phyloP scores from a whole-genome alignment of 35 echinoderm and acorn worm species.

The Lytechinus variegatus region DNA sequence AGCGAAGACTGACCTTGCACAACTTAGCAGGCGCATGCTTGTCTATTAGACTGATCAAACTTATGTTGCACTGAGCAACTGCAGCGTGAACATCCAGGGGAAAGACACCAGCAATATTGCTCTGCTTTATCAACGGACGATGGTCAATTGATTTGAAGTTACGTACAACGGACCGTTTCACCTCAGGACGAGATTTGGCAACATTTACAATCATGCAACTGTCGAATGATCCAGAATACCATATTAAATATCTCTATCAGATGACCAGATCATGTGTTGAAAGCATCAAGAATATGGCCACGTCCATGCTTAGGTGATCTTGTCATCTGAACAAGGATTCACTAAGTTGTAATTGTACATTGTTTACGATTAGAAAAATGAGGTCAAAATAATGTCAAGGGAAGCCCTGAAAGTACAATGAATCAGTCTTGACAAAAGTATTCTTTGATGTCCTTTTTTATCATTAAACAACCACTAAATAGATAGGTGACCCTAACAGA shows the following conservation, averaged over 20 bases:
- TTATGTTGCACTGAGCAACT: background rate
- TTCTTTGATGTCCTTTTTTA: too few species aligned
- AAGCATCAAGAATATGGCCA: background rate
- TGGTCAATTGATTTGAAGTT: conserved; percentile 12
- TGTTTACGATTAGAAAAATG: too few species aligned
- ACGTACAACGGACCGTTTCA: background rate
- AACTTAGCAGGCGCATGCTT: background rate
- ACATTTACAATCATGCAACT: background rate
- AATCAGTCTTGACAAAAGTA: too few species aligned
- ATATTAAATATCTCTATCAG: background rate
- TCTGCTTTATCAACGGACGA: background rate
- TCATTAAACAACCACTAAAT: too few species aligned
- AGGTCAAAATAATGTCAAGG: too few species aligned
- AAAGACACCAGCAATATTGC: background rate
- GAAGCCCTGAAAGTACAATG: too few species aligned
- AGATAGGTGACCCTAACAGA: too few species aligned
- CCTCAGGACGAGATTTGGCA: background rate
- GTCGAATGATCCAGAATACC: background rate
- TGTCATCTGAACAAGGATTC: too few species aligned
- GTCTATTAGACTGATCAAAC: background rate
- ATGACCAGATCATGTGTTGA: background rate
- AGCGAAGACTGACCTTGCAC: conserved; percentile 26
- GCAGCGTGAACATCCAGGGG: too few species aligned
- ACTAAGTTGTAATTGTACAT: too few species aligned
- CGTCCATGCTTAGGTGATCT: too few species aligned